Percentiles rank a stretch among this genome's conserved stretches.
Evolutionary conservation across 2,888 invertebrate species (phyloP).

Genomic region (Limnephilus auricula): DNA sequence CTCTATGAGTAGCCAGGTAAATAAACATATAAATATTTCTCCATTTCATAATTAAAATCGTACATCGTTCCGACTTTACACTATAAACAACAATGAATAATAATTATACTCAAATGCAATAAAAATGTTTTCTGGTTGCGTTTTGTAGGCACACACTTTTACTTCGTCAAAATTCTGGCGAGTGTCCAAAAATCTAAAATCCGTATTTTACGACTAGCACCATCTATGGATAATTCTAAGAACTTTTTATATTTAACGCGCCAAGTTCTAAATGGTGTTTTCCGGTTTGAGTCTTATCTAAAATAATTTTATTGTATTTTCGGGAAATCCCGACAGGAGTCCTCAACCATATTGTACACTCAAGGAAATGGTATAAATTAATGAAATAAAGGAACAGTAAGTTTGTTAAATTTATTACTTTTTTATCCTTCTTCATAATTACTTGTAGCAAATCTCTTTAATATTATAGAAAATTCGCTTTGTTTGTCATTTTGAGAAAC

Average conservation of each 20-base stretch:
- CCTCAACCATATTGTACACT: conserved; percentile 75
- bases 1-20: conserved; percentile 79
- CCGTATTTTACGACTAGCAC: not conserved
- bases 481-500: conserved; percentile 8
- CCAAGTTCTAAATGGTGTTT: not conserved
- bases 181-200: not conserved
- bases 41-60: not conserved
- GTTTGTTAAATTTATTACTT: conserved; percentile 68
- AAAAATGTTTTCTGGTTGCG: too few species aligned
- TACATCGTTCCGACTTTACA: not conserved
- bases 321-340: conserved; percentile 16
- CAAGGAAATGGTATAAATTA: conserved; percentile 71
- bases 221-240: not conserved
- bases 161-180: not conserved
- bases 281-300: conserved; percentile 20
- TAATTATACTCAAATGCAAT: too few species aligned
- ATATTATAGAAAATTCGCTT: not conserved
- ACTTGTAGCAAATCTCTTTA: conserved; percentile 34
- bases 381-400: conserved; percentile 71
- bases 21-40: not conserved
- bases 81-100: too few species aligned
- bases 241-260: not conserved
- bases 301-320: conserved; percentile 28
- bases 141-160: not conserved
- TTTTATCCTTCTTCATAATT: conserved; percentile 26